Conservation (phyloP, 2,113 vertebrate species). For the Anthoscopus minutus region DNA sequence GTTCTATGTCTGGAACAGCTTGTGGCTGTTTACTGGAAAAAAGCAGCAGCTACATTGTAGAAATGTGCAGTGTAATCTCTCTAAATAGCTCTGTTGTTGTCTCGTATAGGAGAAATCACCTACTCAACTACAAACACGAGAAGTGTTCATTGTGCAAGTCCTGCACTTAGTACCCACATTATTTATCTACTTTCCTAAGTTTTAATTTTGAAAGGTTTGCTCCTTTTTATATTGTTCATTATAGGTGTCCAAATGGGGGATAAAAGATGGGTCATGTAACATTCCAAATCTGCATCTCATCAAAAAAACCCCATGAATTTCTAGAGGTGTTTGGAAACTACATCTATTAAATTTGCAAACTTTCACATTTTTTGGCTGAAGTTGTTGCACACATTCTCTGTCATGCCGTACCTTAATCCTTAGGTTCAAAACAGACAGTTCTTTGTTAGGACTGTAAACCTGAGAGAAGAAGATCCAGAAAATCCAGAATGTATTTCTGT, state of each 20-base stretch:
- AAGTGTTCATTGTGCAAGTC: not conserved
- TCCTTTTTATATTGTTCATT: not conserved
- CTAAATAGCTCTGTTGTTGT: slow-evolving; percentile 44
- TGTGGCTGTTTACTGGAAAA: slow-evolving; percentile 63
- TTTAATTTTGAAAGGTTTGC: not conserved
- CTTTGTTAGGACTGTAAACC: not conserved
- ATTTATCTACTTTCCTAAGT: not conserved
- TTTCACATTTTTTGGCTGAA: rapidly evolving
- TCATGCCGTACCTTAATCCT: not conserved
- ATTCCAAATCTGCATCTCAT: not conserved
- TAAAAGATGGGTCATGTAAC: not conserved
- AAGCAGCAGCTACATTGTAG: slow-evolving; percentile 41
- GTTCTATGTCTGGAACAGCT: slow-evolving; percentile 45
- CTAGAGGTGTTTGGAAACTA: not conserved
- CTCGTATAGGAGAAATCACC: not conserved
- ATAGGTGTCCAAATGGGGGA: not conserved
- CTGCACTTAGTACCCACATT: rapidly evolving
- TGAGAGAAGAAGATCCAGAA: not conserved
- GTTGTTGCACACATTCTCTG: rapidly evolving
- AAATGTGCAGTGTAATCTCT: slow-evolving; percentile 18
- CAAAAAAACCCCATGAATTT: not conserved
- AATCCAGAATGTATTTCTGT: not conserved
- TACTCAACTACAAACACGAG: not conserved
- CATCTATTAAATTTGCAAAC: not conserved
- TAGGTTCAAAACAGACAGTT: not conserved